A percentile compares a stretch with the other conserved stretches of the same genome.
These are phyloP conservation scores for Antitype chi DNA, from an alignment of 2,888 invertebrate genomes.

Conservation along the genomic window DNA sequence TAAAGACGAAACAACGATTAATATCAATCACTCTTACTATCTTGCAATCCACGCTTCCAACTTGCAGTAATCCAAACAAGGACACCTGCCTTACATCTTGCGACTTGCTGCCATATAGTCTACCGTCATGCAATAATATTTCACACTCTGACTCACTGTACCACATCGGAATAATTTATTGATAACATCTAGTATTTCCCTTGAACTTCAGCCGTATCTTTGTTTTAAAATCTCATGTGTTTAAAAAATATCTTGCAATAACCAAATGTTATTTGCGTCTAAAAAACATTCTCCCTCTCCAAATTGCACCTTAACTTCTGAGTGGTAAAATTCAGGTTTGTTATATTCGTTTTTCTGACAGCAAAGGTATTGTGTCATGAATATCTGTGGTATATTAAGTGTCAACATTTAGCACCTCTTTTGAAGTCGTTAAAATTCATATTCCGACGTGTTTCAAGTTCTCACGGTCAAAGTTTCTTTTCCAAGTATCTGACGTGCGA, in stretches of 20 bases:
- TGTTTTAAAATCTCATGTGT: slow-evolving; percentile 66
- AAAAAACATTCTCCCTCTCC: background rate
- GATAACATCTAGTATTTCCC: slow-evolving; percentile 69
- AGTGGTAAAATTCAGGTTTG: slow-evolving; percentile 23
- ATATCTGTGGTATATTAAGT: slow-evolving; percentile 68
- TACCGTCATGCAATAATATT: slow-evolving; percentile 59
- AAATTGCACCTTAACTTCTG: slow-evolving; percentile 38
- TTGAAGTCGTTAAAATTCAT: slow-evolving; percentile 70
- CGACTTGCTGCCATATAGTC: slow-evolving; percentile 58
- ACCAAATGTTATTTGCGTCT: slow-evolving; percentile 51
- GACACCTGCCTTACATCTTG: slow-evolving; percentile 45
- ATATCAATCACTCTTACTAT: slow-evolving; percentile 31
- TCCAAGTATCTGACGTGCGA: slow-evolving; percentile 57
- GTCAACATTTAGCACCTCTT: slow-evolving; percentile 72
- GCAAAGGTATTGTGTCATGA: slow-evolving; percentile 32
- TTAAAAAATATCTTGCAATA: slow-evolving; percentile 64
- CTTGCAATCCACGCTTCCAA: slow-evolving; percentile 41
- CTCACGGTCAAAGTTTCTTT: slow-evolving; percentile 66
- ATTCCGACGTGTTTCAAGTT: slow-evolving; percentile 66
- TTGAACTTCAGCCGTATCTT: slow-evolving; percentile 67
- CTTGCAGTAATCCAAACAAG: slow-evolving; percentile 37
- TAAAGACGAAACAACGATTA: slow-evolving; percentile 25
- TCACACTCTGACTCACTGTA: slow-evolving; percentile 63
- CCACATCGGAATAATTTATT: slow-evolving; percentile 62
- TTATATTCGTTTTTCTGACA: background rate